Conservation (phyloP, 2,113 vertebrate genomes). For the Scomber scombrus region DNA sequence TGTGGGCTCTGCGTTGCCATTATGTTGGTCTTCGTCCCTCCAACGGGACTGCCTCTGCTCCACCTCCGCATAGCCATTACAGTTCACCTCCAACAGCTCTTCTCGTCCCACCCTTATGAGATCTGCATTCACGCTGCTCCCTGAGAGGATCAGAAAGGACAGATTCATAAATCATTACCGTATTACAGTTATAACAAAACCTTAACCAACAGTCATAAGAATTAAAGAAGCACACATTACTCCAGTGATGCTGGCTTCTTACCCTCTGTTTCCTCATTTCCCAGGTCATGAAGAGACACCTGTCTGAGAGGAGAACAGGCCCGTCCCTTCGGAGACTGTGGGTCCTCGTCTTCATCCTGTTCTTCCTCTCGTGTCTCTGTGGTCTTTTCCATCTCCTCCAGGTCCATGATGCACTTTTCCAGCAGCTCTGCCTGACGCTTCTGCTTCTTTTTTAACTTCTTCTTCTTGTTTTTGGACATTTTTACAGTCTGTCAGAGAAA, state of each 20-base stretch:
- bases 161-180: neutral
- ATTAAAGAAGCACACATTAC: neutral
- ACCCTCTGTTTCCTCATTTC: conserved; percentile 70
- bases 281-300: conserved; percentile 73
- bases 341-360: conserved; percentile 85
- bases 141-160: conserved; percentile 44
- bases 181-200: neutral
- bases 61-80: conserved; percentile 88
- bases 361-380: conserved; percentile 86
- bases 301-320: conserved; percentile 80
- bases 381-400: conserved; percentile 93
- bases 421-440: conserved; percentile 96
- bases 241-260: conserved; percentile 16
- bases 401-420: conserved; percentile 96
- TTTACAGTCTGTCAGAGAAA: conserved; percentile 87
- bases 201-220: neutral
- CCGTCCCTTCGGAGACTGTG: conserved; percentile 86
- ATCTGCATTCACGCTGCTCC: conserved; percentile 50
- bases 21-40: conserved; percentile 89
- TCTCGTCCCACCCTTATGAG: conserved; percentile 60
- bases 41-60: conserved; percentile 78
- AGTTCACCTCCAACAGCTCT: conserved; percentile 85
- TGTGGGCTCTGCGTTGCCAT: conserved; percentile 85
- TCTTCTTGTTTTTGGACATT: conserved; percentile 99
- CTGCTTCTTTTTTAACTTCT: conserved; percentile 99